A percentile compares a stretch with the other conserved stretches of the same genome.
Evolutionary conservation across 1,140 invertebrate genomes (phyloP).

Genomic region (Drosophila melanogaster): DNA sequence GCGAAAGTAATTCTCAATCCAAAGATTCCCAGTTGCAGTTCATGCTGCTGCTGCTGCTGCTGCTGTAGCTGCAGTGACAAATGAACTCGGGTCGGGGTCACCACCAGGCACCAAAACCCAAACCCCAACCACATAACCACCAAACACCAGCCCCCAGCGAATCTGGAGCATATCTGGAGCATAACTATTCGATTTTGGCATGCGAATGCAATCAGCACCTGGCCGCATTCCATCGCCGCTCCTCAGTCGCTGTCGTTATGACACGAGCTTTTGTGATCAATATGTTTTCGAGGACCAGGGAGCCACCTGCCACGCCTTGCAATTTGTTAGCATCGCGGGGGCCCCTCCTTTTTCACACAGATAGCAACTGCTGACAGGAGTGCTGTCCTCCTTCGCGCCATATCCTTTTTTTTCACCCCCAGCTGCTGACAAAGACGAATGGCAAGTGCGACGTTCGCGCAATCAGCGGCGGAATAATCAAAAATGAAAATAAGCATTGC

Average conservation of each 20-base stretch:
- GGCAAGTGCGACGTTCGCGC: constrained; percentile 45
- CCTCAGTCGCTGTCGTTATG: constrained; percentile 29
- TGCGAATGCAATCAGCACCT: constrained; percentile 57
- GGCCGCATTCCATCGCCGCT: constrained; percentile 34
- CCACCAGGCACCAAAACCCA: no score
- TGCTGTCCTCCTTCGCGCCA: neutral
- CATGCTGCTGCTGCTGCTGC: neutral
- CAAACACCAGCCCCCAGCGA: neutral
- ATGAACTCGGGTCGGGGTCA: constrained; percentile 43
- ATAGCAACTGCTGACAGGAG: constrained; percentile 41
- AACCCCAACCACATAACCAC: no score
- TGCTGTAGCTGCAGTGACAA: constrained; percentile 32
- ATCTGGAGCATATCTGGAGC: constrained; percentile 35
- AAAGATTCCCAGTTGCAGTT: constrained; percentile 13
- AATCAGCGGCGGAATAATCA: constrained; percentile 47
- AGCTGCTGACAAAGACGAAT: constrained; percentile 57
- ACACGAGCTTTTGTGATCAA: constrained; percentile 59
- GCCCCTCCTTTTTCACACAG: neutral
- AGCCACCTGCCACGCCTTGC: constrained; percentile 40
- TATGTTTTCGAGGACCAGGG: constrained; percentile 44
- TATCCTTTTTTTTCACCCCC: constrained; percentile 10
- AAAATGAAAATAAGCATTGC: constrained; percentile 64
- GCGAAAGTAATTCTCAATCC: constrained; percentile 11
- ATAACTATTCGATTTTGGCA: constrained; percentile 45
- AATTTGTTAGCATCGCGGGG: constrained; percentile 45